A percentile compares a stretch with the other conserved stretches of the same genome.
phyloP scores from a whole-genome alignment of 2,797 vertebrate genomes.

The Antrozous pallidus region DNA sequence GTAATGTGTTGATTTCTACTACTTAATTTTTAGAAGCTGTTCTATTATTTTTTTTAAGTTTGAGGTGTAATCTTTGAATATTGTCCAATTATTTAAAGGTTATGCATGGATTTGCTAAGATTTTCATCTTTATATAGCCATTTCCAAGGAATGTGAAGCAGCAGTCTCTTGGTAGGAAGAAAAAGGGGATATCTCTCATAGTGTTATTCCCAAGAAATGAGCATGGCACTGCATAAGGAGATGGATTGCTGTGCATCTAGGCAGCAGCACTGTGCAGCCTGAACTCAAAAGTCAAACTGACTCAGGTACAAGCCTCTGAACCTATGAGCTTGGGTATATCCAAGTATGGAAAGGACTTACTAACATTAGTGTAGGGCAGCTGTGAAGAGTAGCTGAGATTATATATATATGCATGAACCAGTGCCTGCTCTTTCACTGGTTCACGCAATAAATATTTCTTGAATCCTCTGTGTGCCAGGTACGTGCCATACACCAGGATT shows the following conservation, averaged over 20 bases:
- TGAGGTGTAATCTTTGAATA: conserved; percentile 81
- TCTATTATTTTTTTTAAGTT: conserved; percentile 81
- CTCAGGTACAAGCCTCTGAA: neutral
- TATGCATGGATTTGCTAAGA: conserved; percentile 76
- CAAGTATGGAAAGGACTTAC: neutral
- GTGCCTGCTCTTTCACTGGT: neutral
- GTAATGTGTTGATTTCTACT: conserved; percentile 77
- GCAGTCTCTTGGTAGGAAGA: conserved; percentile 32
- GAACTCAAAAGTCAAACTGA: neutral
- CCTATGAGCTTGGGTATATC: neutral
- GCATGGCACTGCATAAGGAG: no score
- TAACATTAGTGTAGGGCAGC: neutral
- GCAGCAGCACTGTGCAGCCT: neutral
- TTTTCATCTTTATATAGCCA: conserved; percentile 68
- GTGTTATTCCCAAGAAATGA: neutral
- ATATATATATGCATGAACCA: neutral
- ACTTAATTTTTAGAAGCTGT: conserved; percentile 81
- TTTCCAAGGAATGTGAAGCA: conserved; percentile 23
- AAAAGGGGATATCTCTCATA: neutral
- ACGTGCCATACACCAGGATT: neutral
- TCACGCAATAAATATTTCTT: neutral
- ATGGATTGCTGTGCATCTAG: neutral
- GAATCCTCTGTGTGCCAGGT: neutral
- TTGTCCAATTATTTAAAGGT: conserved; percentile 84
- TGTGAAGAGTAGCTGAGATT: neutral